Percentiles rank a stretch among this genome's conserved stretches.
phyloP scores from a whole-genome alignment of 2,797 vertebrate genomes.

The Vultur gryphus region DNA sequence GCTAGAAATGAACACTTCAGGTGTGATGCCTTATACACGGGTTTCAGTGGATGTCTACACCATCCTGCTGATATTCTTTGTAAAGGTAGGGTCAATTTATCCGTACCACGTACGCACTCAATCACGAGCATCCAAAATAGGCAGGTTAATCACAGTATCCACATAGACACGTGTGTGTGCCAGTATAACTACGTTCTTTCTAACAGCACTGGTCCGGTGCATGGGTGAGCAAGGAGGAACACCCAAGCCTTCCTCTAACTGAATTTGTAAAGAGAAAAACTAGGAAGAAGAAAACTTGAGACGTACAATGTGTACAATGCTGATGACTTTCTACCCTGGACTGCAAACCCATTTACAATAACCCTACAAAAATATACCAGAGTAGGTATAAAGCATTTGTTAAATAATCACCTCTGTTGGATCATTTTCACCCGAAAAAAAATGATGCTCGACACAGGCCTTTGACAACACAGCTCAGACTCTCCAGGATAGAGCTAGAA shows the following conservation, averaged over 20 bases:
- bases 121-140: background rate
- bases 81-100: background rate
- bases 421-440: background rate
- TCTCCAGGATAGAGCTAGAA: background rate
- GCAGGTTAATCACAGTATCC: background rate
- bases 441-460: background rate
- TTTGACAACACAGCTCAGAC: background rate
- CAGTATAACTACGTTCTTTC: fast-evolving
- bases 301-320: background rate
- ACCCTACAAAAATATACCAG: background rate
- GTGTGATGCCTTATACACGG: fast-evolving
- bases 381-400: background rate
- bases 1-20: background rate
- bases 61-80: background rate
- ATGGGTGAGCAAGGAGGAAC: background rate
- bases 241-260: background rate
- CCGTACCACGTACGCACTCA: fast-evolving
- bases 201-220: too few relatives aligned
- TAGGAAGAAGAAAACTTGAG: background rate
- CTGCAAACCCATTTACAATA: background rate
- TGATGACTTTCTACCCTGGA: background rate
- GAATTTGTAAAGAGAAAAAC: background rate
- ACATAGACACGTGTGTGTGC: fast-evolving
- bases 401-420: background rate
- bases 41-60: background rate